Evolutionary conservation across 2,113 vertebrate genomes (phyloP).

Genomic region (Calcarius ornatus): DNA sequence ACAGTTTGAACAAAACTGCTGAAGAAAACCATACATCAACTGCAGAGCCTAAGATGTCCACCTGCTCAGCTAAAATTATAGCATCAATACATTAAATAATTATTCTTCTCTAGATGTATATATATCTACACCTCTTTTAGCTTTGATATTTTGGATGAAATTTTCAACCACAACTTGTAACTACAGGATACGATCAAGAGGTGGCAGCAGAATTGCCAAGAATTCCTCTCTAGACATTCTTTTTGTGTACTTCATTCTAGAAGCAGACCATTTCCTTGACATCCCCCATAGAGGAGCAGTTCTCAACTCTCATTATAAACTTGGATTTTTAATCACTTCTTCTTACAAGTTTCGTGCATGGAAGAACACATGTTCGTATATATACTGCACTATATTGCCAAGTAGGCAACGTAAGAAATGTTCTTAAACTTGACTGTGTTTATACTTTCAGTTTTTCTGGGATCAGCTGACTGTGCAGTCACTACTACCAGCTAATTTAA

Average conservation of each 20-base stretch:
- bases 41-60: background rate
- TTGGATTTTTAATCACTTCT: background rate
- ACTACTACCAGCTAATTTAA: constrained; percentile 19
- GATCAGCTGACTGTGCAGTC: background rate
- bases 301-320: background rate
- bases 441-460: background rate
- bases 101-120: background rate
- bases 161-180: constrained; percentile 7
- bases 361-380: background rate
- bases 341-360: background rate
- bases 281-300: background rate
- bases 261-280: background rate
- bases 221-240: background rate
- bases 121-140: background rate
- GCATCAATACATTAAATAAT: background rate
- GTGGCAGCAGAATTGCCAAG: constrained; percentile 48
- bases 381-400: background rate
- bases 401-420: background rate
- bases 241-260: background rate
- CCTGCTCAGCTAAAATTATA: background rate
- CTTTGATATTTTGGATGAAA: background rate
- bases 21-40: background rate
- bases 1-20: constrained; percentile 6
- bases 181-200: constrained; percentile 11
- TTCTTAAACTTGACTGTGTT: background rate